Base-by-base conservation (phyloP, 2,797 vertebrate genomes). In the Poecilia wingei region DNA sequence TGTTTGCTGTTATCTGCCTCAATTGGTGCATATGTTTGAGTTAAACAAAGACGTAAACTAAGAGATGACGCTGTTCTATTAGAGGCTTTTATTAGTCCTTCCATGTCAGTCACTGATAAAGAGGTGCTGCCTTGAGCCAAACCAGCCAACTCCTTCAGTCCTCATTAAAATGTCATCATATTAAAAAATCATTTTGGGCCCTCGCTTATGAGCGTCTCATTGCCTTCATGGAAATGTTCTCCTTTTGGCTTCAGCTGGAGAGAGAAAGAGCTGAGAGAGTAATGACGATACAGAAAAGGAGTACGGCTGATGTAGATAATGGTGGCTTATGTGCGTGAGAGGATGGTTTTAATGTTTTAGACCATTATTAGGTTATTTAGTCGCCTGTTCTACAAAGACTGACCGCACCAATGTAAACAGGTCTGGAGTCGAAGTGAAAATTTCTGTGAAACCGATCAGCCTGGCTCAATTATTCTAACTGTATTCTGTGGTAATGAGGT, bases 141-240 rank as follows among this genome's bases (percentile, higher is more conserved):
- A 91, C 80, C 86, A 90, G 90, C 89, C 90, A 84, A 90, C 89
- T 92, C 91, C 84, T 93, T 93, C 90, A 86, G 88, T 92, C 91
- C 93, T 93, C 94, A 94, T 95, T 95, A 95, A 94, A 94, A 93
- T 85, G 89, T 91, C 92, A 89, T 94, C 94, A 93, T 94, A 94
- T 94, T 94, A 93, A 94, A 94, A 93, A 91, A 94, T 92, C 85
- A 94, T 93, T 92, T 84, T 86, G 79, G 89, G 89, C 90, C 86
- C 89, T 87, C 72, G 83, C 90, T 94, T 93, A 94, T 93, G 93
- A 94, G 90, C 86, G 78, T 93, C 94, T 94, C 92, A 95, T 94
- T 94, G 92, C 91, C 91, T 92, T 88, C 82, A 88, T 88, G 87
- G 92, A 93, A 93, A 93, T 89, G 81, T 90, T 87, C 89, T 89